Evolutionary conservation across 2,888 invertebrate species (phyloP).

Genomic region (Diloba caeruleocephala): DNA sequence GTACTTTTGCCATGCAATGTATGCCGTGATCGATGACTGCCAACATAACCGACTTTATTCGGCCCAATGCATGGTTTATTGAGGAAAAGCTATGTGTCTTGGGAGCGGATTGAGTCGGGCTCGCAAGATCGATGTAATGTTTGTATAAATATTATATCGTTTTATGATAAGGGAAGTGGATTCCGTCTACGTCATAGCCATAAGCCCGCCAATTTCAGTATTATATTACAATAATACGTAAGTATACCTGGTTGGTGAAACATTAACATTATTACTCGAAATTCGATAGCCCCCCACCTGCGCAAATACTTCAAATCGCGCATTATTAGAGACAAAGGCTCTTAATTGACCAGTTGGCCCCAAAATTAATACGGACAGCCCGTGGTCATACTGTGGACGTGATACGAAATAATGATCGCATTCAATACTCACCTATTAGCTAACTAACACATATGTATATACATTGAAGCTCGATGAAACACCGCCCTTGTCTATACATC

Average conservation of each 20-base stretch:
- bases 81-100: constrained; percentile 45
- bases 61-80: constrained; percentile 46
- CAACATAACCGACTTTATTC: constrained; percentile 28
- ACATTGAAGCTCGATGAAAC: constrained; percentile 11
- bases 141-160: constrained; percentile 42
- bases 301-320: constrained; percentile 23
- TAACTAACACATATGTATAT: constrained; percentile 21
- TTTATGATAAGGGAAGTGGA: constrained; percentile 38
- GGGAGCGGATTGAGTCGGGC: constrained; percentile 35
- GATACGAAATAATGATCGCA: constrained; percentile 71
- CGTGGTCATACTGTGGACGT: constrained; percentile 64
- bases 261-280: constrained; percentile 28
- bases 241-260: not conserved
- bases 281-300: not conserved
- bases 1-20: constrained; percentile 28
- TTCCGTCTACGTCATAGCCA: too few relatives aligned
- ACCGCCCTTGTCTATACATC: constrained; percentile 25
- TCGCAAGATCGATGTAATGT: constrained; percentile 40
- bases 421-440: constrained; percentile 44
- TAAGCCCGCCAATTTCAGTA: too few relatives aligned
- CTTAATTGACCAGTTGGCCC: constrained; percentile 66
- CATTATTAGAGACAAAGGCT: constrained; percentile 59
- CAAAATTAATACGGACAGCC: constrained; percentile 66
- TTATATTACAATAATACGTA: not conserved
- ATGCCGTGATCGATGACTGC: constrained; percentile 43